Base-by-base conservation (phyloP, 2,888 invertebrate species). In the Caenorhabditis drosophilae region DNA sequence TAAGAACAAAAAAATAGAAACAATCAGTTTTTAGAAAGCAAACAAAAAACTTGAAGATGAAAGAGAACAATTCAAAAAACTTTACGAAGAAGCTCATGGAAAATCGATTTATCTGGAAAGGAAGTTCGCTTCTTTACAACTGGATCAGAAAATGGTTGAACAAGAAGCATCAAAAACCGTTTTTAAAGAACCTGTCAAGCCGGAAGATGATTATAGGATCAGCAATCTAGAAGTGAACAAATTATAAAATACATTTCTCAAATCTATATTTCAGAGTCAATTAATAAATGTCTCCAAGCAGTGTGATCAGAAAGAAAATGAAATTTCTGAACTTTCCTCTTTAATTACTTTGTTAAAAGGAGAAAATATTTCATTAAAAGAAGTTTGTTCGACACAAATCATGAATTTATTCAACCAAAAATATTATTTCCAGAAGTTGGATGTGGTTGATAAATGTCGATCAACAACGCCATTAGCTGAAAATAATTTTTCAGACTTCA, bases 11-110 rank as follows among this genome's bases (percentile, higher is more conserved):
- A 23, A 42, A 23, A 42, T 23, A 6, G 27, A 46, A 2, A 12
- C n/a, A 16, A 46, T 20, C 4, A 23, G 20, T 20, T 48, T 52
- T 18, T 27, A 64, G 57, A 22, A 18, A 1, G 47, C 47, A 11
- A 51, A 41, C n/a, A 57, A 63, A 25, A 36, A 49, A 36, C 27
- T 58, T 2, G 63, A 58, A 34, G 40, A 42, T 4, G 64, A 64
- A 31, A 25, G 54, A 18, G 64, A 64, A n/a, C 64, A 64, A 26
- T 64, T 58, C 40, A 64, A 64, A 16, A 66, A 66, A 38, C 41
- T 66, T 0, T 66, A 66, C 36, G 66, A 66, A 41, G 66, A 60
- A 27, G 59, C 59, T n/a, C 59, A 59, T 41, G 59, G 55, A 0
- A 52, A 54, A 12, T 55, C 55, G 11, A 66, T 66, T n/a, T 59